Conservation (phyloP, 1,140 invertebrate genomes). For the Hyles euphorbiae region DNA sequence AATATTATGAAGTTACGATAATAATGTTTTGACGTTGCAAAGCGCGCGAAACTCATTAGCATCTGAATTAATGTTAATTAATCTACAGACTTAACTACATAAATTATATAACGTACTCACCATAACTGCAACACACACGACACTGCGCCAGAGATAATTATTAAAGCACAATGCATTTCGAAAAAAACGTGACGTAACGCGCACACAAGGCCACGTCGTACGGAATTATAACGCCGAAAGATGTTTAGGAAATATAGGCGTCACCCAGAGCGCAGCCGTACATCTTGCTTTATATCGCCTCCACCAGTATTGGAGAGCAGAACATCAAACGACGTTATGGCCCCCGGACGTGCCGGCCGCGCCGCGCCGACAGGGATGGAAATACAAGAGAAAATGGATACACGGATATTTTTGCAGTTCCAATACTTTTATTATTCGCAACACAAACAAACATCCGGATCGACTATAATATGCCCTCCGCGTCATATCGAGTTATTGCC, state of each 20-base stretch:
- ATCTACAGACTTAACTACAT: too few species aligned
- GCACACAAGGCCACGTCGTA: constrained; percentile 56
- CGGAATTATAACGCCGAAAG: constrained; percentile 65
- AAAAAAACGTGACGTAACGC: constrained; percentile 13
- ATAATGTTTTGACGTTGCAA: too few species aligned
- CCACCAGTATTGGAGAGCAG: constrained; percentile 87
- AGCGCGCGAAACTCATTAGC: too few species aligned
- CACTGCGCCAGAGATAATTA: not conserved
- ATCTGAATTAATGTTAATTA: too few species aligned
- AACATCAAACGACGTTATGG: constrained; percentile 83
- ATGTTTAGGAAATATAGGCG: constrained; percentile 74
- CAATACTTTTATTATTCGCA: constrained; percentile 65
- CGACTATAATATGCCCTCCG: constrained; percentile 36
- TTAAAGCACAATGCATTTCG: not conserved
- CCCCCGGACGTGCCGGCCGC: constrained; percentile 77
- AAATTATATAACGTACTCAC: too few species aligned
- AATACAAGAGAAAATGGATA: constrained; percentile 40
- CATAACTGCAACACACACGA: not conserved
- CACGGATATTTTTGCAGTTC: constrained; percentile 49
- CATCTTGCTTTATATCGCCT: constrained; percentile 83
- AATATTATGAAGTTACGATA: too few species aligned
- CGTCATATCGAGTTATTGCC: constrained; percentile 21
- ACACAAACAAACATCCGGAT: constrained; percentile 56
- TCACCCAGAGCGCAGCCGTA: constrained; percentile 81
- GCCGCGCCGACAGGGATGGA: constrained; percentile 70